phyloP scores from a whole-genome alignment of 2,888 invertebrate species.

The Onthophagus sagittarius region DNA sequence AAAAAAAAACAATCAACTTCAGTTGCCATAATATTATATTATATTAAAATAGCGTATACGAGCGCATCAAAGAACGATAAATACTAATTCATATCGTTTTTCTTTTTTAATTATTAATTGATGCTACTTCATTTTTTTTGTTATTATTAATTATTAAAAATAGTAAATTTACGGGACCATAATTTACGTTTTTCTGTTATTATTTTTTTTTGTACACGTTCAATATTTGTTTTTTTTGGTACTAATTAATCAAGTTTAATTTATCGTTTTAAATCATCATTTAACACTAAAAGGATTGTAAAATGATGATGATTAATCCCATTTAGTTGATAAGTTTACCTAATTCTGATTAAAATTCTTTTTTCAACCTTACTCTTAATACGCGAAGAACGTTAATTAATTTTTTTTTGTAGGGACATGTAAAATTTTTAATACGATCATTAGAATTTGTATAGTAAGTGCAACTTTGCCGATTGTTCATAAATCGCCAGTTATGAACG shows the following conservation, averaged over 20 bases:
- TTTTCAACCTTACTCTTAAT: not conserved
- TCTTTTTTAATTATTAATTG: not conserved
- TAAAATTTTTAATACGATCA: slow-evolving; percentile 10
- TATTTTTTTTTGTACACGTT: not conserved
- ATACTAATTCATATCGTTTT: not conserved
- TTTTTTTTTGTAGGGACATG: slow-evolving; percentile 15
- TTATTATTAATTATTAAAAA: not conserved
- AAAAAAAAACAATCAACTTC: not conserved
- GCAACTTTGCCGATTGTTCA: slow-evolving; percentile 33
- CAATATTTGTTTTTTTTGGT: not conserved
- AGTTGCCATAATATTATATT: not conserved
- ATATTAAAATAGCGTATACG: not conserved
- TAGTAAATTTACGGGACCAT: not conserved
- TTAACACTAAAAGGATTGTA: too few relatives aligned
- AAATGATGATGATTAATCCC: too few relatives aligned
- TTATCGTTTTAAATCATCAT: not conserved
- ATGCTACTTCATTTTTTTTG: not conserved
- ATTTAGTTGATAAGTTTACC: not conserved
- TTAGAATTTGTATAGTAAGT: not conserved
- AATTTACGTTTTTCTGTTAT: not conserved
- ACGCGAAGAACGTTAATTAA: not conserved
- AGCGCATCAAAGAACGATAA: not conserved
- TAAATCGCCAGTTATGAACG: slow-evolving; percentile 44
- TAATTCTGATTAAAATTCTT: not conserved
- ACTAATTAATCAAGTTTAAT: not conserved